Base-by-base conservation (phyloP, 2,888 invertebrate genomes). In the Drosophila nr. perissopoda region DNA sequence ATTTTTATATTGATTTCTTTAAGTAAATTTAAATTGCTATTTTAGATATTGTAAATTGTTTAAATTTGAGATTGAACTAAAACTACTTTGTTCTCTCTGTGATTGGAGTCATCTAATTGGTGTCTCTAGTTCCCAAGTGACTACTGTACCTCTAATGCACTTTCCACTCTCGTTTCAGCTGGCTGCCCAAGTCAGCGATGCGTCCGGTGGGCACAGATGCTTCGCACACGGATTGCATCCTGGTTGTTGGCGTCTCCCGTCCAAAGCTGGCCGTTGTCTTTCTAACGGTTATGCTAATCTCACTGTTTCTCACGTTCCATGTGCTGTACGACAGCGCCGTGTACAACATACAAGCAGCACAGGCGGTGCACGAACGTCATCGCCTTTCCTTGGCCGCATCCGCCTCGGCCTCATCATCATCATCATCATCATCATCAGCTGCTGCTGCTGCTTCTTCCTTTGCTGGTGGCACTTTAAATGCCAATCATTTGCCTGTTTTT, bases 291-390 rank as follows among this genome's bases (percentile, higher is more conserved):
- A 96, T 96, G 94, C 94, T 97, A 83, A 94, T 97, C 79, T 97
- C 97, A 42, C 94, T 97, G 83, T 97, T 97, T 94, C 95, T 97
- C 92, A 97, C 97, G 84, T 97, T 97, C 94, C 97, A 97, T 92
- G 95, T 97, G 90, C 95, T 97, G 71, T 97, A 97, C 94, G 97
- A 97, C 94, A 97, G 96, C 92, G 97, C 97, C 63, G 95, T 97
- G 59, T 96, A 96, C 93, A 96, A 96, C 91, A 95, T 97, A 85
- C 96, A 96, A 93, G 95, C 95, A 56, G 95, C 95, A 42, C 95
- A 95, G 84, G 94, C 95, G 89, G 94, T 94, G 46, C 94, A 95
- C 73, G 95, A 94, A 93, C 85, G 94, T 92, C 90, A 94, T 93
- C 92, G 95, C 46, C 82, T 93, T 71, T 91, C 93, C 1, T 76